Base-by-base conservation (phyloP, 2,888 invertebrate genomes). In the Heliconius charithonia region DNA sequence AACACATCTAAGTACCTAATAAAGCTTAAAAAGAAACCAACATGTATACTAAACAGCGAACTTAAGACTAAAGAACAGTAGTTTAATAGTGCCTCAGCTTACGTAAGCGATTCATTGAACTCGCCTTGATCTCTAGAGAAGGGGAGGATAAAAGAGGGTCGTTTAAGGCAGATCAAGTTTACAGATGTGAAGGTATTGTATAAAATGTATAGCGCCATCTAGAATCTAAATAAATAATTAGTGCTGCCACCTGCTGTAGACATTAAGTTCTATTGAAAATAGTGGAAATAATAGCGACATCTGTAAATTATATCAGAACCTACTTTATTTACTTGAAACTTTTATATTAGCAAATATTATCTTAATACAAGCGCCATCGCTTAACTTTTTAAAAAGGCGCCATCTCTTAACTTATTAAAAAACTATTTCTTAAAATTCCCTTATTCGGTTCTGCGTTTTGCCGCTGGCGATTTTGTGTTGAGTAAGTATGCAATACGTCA, bases 31-130 rank as follows among this genome's bases (percentile, higher is more conserved):
- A 51, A 51, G 51, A 51, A 51, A 51, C 9, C 22, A 22, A 51
- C 51, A 51, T 22, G 4, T 81, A 70, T 70, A 22, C 22, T 56
- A 22, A 56, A 32, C 22, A 73, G 19, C 16, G 45, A 27, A 45
- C 63, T 74, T 27, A 22, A 63, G 7, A 27, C 25, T 27, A 41
- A 74, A 63, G 63, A 25, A n/a, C 25, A 29, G 51, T 41, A 12
- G 63, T 63, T 41, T 65, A 65, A 37, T 59, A 29, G 32, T 63
- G 37, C 25, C 45, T 65, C n/a, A 22, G 65, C 74, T 74, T 74
- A 74, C 74, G 65, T 74, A 65, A 74, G 41, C 74, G 74, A 63
- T 74, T 74, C 74, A 27, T 74, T 74, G 74, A 45, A 74, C 73
- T 25, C 63, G 16, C 74, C 41, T 74, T 74, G 65, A 74, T 74